Evolutionary conservation across 2,888 invertebrate species (phyloP).

Genomic region (Campoletis raptor): DNA sequence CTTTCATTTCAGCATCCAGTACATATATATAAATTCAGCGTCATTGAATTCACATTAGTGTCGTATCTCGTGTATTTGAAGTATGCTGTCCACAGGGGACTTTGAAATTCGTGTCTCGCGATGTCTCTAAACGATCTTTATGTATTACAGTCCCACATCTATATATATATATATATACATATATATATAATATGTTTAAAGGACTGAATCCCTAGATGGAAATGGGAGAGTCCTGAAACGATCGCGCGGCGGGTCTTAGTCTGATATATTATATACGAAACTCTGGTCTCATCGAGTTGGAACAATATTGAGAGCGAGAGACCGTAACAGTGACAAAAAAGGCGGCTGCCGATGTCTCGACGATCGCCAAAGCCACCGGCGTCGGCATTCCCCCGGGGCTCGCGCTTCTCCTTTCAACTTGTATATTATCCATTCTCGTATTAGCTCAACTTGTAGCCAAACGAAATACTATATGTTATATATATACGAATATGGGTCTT

Average conservation of each 20-base stretch:
- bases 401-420: slow-evolving; percentile 62
- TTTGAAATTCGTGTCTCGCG: slow-evolving; percentile 57
- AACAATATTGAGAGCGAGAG: slow-evolving; percentile 67
- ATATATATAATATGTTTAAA: slow-evolving; percentile 43
- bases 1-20: slow-evolving; percentile 46
- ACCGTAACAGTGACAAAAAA: slow-evolving; percentile 70
- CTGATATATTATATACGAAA: slow-evolving; percentile 64
- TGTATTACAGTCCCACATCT: slow-evolving; percentile 49
- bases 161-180: slow-evolving; percentile 41
- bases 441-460: slow-evolving; percentile 23
- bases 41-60: slow-evolving; percentile 67
- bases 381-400: slow-evolving; percentile 73
- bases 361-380: slow-evolving; percentile 73
- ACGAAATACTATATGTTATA: slow-evolving; percentile 22
- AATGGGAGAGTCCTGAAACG: slow-evolving; percentile 62
- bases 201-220: slow-evolving; percentile 66
- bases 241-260: slow-evolving; percentile 46
- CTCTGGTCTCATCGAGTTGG: slow-evolving; percentile 55
- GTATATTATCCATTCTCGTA: slow-evolving; percentile 37
- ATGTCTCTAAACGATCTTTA: slow-evolving; percentile 57
- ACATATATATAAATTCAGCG: slow-evolving; percentile 12
- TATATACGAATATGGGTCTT: slow-evolving; percentile 25
- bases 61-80: slow-evolving; percentile 66
- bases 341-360: slow-evolving; percentile 69
- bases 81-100: slow-evolving; percentile 63